These are phyloP conservation scores for Calosoma granatense DNA, from an alignment of 1,140 invertebrate genomes.

Conservation along the genomic window DNA sequence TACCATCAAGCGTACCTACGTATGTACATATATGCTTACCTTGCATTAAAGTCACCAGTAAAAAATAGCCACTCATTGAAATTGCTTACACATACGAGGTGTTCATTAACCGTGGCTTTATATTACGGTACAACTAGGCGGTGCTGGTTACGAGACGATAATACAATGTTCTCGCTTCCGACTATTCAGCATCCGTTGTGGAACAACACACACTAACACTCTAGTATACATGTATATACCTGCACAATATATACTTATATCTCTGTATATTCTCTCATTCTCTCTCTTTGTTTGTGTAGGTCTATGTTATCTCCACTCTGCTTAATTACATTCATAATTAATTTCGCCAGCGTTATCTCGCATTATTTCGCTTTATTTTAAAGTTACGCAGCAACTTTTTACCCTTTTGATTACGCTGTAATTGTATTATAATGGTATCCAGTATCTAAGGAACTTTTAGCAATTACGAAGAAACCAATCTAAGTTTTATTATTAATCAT, in stretches of 20 bases:
- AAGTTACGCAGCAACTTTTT: not conserved
- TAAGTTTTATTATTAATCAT: constrained; percentile 4
- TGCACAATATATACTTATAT: too few relatives aligned
- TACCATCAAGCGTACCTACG: too few relatives aligned
- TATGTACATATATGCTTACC: too few relatives aligned
- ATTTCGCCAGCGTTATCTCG: not conserved
- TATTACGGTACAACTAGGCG: too few relatives aligned
- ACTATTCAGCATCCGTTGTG: not conserved
- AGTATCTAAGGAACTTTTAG: not conserved
- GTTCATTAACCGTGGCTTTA: too few relatives aligned
- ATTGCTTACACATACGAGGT: too few relatives aligned
- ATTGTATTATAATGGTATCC: not conserved
- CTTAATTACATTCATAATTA: constrained; percentile 8
- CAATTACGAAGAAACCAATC: not conserved
- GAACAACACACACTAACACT: not conserved
- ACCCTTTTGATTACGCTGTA: not conserved
- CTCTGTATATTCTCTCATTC: too few relatives aligned
- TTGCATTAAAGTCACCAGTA: too few relatives aligned
- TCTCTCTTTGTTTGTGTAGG: not conserved
- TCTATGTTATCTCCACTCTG: not conserved
- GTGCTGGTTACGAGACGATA: too few relatives aligned
- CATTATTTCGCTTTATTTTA: not conserved
- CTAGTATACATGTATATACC: not conserved
- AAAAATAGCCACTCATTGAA: too few relatives aligned
- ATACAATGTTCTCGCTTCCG: constrained; percentile 1